Percentiles rank a stretch among this genome's conserved stretches.
phyloP scores from a whole-genome alignment of 2,888 invertebrate species.

The Trichopoda pennipes region DNA sequence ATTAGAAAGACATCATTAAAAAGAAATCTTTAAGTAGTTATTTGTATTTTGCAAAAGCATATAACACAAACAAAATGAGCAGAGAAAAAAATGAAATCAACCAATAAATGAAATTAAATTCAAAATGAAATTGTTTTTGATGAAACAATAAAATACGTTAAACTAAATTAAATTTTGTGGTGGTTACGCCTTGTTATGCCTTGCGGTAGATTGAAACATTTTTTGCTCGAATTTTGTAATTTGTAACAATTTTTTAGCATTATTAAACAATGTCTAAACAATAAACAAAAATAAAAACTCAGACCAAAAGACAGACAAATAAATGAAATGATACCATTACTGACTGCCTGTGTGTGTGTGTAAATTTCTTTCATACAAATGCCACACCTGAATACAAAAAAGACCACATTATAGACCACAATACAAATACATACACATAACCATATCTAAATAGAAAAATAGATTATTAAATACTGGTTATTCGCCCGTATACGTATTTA shows the following conservation, averaged over 20 bases:
- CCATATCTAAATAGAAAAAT: conserved; percentile 16
- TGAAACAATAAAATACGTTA: conserved; percentile 54
- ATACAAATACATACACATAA: conserved; percentile 5
- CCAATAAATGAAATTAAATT: conserved; percentile 59
- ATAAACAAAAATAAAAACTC: neutral
- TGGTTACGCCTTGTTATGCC: conserved; percentile 68
- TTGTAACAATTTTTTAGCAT: conserved; percentile 40
- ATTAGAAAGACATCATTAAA: neutral
- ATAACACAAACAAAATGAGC: neutral
- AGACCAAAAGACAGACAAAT: conserved; percentile 15
- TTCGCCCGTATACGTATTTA: conserved; percentile 18
- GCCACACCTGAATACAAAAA: conserved; percentile 60
- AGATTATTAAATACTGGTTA: conserved; percentile 4
- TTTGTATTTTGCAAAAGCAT: conserved; percentile 17
- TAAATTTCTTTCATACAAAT: conserved; percentile 6
- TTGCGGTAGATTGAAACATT: conserved; percentile 56
- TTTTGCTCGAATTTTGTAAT: conserved; percentile 33
- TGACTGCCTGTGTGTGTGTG: conserved; percentile 5
- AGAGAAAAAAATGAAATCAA: conserved; percentile 27
- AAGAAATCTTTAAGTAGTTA: neutral
- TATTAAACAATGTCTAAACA: conserved; percentile 28
- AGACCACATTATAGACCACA: conserved; percentile 55
- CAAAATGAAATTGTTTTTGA: conserved; percentile 41
- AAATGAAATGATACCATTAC: conserved; percentile 59
- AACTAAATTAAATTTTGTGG: conserved; percentile 68